Evolutionary conservation across 2,888 invertebrate genomes (phyloP).

Genomic region (Eucera pruinosa): DNA sequence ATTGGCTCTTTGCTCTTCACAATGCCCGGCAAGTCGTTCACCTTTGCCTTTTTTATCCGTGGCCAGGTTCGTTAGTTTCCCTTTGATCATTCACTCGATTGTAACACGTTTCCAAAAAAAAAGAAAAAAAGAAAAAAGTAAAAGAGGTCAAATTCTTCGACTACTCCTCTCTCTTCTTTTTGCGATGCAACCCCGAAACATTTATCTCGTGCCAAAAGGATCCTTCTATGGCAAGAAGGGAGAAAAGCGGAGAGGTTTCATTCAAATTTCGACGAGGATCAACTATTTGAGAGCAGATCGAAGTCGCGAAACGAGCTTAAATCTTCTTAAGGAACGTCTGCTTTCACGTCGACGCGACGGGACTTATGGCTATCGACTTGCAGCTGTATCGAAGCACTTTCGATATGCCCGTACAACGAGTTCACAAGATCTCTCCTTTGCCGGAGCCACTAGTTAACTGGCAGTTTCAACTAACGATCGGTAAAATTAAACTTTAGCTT

Average conservation of each 20-base stretch:
- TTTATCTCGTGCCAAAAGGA: not conserved
- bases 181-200: no score
- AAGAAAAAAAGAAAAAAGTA: no score
- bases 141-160: no score
- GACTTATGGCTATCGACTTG: slow-evolving; percentile 32
- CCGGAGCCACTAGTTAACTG: slow-evolving; percentile 2
- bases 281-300: slow-evolving; percentile 6
- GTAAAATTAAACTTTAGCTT: no score
- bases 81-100: slow-evolving; percentile 7
- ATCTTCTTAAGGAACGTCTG: slow-evolving; percentile 30
- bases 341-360: not conserved
- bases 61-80: slow-evolving; percentile 36
- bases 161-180: no score
- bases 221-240: no score
- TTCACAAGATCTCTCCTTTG: slow-evolving; percentile 12
- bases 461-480: slow-evolving; percentile 8
- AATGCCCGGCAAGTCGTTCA: not conserved
- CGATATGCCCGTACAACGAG: slow-evolving; percentile 42
- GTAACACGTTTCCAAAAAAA: not conserved
- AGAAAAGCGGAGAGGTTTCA: not conserved
- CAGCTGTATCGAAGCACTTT: slow-evolving; percentile 2
- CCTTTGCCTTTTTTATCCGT: not conserved
- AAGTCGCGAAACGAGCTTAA: slow-evolving; percentile 3
- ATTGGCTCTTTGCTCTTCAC: slow-evolving; percentile 9
- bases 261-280: slow-evolving; percentile 21